These are phyloP conservation scores for Ametastegia equiseti DNA, from an alignment of 2,888 invertebrate species.

Conservation along the genomic window DNA sequence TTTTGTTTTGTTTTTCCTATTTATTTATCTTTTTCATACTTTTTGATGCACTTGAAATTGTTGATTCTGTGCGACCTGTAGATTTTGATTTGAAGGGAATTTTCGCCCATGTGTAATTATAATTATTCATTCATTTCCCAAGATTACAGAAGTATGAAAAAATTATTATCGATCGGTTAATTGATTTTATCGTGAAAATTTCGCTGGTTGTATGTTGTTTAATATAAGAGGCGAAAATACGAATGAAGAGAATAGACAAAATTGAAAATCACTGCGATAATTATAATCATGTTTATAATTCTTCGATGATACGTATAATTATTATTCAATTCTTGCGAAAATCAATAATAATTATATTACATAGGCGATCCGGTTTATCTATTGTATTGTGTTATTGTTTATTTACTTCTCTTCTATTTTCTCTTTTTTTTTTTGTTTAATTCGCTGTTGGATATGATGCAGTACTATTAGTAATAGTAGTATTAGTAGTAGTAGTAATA, in stretches of 20 bases:
- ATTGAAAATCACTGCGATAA: no score
- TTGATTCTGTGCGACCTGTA: constrained; percentile 72
- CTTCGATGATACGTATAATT: no score
- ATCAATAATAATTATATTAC: background rate
- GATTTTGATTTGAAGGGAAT: constrained; percentile 74
- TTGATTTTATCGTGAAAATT: no score
- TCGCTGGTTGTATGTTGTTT: no score
- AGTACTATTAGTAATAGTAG: background rate
- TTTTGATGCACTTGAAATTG: constrained; percentile 67
- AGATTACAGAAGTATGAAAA: no score
- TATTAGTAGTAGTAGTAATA: background rate
- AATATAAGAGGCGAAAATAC: no score
- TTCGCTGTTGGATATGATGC: constrained; percentile 53
- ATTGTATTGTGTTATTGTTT: constrained; percentile 50
- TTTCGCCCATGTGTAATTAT: constrained; percentile 60
- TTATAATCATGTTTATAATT: no score
- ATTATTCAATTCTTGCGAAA: background rate
- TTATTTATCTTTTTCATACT: constrained; percentile 71
- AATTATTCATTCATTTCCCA: constrained; percentile 35
- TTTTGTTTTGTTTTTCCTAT: constrained; percentile 68
- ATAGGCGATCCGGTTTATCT: constrained; percentile 46
- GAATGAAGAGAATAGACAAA: no score
- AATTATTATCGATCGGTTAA: no score
- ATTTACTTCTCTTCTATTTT: no score
- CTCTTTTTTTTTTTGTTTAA: constrained; percentile 50